phyloP scores from a whole-genome alignment of 2,113 vertebrate species.

The Archocentrus centrarchus region DNA sequence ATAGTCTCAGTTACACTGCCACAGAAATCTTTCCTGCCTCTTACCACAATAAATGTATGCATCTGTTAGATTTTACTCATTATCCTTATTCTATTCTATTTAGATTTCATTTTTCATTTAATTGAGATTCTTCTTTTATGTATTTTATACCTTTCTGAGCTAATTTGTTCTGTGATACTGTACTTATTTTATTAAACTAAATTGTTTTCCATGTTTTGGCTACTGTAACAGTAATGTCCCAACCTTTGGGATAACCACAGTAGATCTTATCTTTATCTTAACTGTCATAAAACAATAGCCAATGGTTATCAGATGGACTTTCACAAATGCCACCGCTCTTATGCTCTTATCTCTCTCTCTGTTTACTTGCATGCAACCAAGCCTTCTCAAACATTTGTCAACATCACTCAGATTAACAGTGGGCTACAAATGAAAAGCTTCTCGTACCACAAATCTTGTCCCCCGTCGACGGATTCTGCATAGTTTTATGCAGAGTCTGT shows the following conservation, averaged over 20 bases:
- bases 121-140: neutral
- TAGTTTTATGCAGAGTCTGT: neutral
- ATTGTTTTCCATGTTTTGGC: neutral
- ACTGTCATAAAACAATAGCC: neutral
- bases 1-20: neutral
- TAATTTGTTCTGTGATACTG: neutral
- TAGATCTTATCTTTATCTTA: neutral
- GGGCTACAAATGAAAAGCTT: neutral
- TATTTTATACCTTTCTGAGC: neutral
- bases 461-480: neutral
- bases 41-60: neutral
- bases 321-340: no score
- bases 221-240: neutral
- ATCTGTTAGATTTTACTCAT: neutral
- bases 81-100: neutral
- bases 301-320: fast-evolving
- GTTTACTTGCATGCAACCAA: neutral
- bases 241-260: fast-evolving
- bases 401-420: neutral
- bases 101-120: neutral
- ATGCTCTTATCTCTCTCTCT: no score
- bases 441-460: neutral
- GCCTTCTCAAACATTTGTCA: neutral
- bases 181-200: neutral
- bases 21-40: neutral